Conservation (phyloP, 23 tunicate species). For the Clavelina lepadiformis region DNA sequence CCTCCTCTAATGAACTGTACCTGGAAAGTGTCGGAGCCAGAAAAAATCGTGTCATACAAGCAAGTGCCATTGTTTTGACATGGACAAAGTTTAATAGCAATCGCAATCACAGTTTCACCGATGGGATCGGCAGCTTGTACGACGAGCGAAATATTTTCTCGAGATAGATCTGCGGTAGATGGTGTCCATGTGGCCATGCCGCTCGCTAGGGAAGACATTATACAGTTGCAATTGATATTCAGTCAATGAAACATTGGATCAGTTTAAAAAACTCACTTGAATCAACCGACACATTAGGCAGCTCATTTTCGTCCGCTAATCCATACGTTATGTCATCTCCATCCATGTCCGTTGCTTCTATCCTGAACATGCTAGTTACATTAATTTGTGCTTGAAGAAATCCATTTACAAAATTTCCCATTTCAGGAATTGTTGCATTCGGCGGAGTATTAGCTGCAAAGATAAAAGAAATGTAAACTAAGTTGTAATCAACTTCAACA, state of each 20-base stretch:
- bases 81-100: not conserved
- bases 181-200: conserved; percentile 6
- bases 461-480: not conserved
- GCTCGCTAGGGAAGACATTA: not conserved
- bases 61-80: conserved; percentile 1
- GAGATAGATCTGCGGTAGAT: not conserved
- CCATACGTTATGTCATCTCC: conserved; percentile 1
- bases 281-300: too few relatives aligned
- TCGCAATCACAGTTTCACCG: conserved; percentile 1
- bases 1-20: too few relatives aligned
- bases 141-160: not conserved
- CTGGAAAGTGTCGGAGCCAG: not conserved
- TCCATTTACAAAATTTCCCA: not conserved
- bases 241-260: too few relatives aligned
- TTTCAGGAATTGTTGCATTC: not conserved
- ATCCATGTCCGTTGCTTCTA: conserved; percentile 4
- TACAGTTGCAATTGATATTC: too few relatives aligned
- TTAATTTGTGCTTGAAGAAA: conserved; percentile 14
- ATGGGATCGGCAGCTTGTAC: not conserved
- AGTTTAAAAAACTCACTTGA: not conserved
- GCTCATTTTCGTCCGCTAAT: too few relatives aligned
- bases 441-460: conserved; percentile 7
- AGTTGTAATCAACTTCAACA: too few relatives aligned
- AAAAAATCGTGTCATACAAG: not conserved
- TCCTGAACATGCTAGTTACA: not conserved